phyloP scores from a whole-genome alignment of 2,113 vertebrate species.

The Desmodus rotundus region DNA sequence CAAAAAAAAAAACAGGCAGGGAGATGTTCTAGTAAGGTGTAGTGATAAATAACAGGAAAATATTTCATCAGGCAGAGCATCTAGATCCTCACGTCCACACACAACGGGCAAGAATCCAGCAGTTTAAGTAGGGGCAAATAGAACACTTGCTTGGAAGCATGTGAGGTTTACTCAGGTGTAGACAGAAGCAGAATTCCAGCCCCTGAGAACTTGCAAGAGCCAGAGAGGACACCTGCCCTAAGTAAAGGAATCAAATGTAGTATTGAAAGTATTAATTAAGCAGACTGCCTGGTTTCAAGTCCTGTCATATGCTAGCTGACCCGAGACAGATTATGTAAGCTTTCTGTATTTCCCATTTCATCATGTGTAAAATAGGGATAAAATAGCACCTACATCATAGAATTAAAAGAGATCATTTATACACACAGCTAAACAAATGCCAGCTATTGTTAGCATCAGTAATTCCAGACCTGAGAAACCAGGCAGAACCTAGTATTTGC shows the following conservation, averaged over 20 bases:
- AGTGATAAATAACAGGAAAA: neutral
- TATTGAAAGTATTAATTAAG: neutral
- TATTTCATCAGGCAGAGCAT: neutral
- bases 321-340: neutral
- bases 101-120: neutral
- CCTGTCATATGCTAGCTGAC: neutral
- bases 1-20: neutral
- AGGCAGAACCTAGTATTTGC: constrained; percentile 34
- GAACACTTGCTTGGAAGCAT: neutral
- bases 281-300: neutral
- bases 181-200: neutral
- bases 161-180: neutral
- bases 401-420: constrained; percentile 13
- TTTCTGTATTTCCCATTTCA: neutral
- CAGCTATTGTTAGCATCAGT: constrained; percentile 36
- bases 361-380: constrained; percentile 39
- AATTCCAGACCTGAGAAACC: constrained; percentile 28
- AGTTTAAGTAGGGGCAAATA: neutral
- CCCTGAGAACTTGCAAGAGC: neutral
- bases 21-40: neutral
- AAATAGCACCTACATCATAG: neutral
- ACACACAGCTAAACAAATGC: constrained; percentile 11
- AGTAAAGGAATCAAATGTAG: neutral
- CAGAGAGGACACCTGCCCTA: neutral
- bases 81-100: neutral